Base-by-base conservation (phyloP, 2,797 vertebrate genomes). In the Vireo griseus region DNA sequence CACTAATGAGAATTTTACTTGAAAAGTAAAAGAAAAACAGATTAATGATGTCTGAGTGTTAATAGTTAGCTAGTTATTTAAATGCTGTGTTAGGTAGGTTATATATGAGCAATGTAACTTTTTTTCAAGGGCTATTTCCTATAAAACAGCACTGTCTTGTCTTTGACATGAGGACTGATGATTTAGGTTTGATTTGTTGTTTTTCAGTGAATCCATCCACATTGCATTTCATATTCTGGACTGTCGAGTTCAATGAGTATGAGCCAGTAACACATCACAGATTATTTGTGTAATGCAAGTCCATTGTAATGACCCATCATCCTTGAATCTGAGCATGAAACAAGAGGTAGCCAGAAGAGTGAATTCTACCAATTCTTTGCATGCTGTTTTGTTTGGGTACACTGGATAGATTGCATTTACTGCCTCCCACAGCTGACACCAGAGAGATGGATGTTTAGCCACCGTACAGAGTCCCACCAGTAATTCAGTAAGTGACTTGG, bases 11-110 rank as follows among this genome's bases (percentile, higher is more conserved):
- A 57, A 54, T 62, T 83, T 86, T 37, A 45, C 65, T 85, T 90
- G 63, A 88, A 92, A 89, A 91, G 14, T 79, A 74, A 86, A 93
- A 67, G 47, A 21, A 92, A 88, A 92, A 44, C 18, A n/a, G 50
- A 71, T 54, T 28, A 81, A 33, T 29, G 16, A 14, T 61, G 26
- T 59, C 8, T 25, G 47, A 73, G 31, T 63, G 25, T 57, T 86
- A 75, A 52, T 63, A 62, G 63, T 52, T 88, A 80, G 31, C 17
- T 65, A 47, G 33, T 86, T 91, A 45, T 87, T 96, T 92, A 90
- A 81, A 89, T 67, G 26, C 48, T 68, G 16, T 45, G 19, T 40
- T 61, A 42, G 13, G 61, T 89, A 74, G 73, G 48, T 63, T 92
- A 69, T 28, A 67, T 48, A 62, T 67, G 37, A 86, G 71, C 50